Percentiles rank a stretch among this genome's conserved stretches.
These are phyloP conservation scores for Drosophila austrosaltans DNA, from an alignment of 2,888 invertebrate genomes.

Conservation along the genomic window DNA sequence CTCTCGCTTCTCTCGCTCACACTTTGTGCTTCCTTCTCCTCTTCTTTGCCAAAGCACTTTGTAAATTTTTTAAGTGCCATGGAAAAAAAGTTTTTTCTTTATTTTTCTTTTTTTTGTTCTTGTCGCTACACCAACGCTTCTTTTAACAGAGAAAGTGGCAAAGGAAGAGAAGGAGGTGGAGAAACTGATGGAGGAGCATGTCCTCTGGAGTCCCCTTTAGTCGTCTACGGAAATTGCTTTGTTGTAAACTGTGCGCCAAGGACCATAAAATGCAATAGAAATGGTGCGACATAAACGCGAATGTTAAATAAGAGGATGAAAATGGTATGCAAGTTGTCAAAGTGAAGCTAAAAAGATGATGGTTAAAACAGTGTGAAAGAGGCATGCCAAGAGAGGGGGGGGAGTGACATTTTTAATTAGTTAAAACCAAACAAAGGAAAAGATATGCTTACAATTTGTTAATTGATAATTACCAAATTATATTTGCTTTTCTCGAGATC, in stretches of 20 bases:
- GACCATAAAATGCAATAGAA: constrained; percentile 54
- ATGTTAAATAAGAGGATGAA: constrained; percentile 3
- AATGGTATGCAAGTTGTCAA: constrained; percentile 18
- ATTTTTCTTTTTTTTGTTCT: background rate
- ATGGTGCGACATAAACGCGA: constrained; percentile 30
- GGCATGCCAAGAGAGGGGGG: background rate
- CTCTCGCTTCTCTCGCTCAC: no score
- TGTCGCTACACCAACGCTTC: constrained; percentile 18
- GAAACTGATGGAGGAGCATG: background rate
- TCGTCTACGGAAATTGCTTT: constrained; percentile 55
- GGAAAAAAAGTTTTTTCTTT: constrained; percentile 43
- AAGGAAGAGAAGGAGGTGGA: background rate
- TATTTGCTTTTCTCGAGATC: no score
- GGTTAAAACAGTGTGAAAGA: constrained; percentile 4
- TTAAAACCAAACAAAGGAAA: background rate
- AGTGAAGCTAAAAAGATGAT: constrained; percentile 32
- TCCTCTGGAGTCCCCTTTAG: constrained; percentile 27
- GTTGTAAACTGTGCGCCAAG: constrained; percentile 49
- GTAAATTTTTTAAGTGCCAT: constrained; percentile 73
- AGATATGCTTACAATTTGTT: background rate
- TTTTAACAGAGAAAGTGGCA: constrained; percentile 1
- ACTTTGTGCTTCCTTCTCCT: constrained; percentile 12
- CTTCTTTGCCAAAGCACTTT: constrained; percentile 70
- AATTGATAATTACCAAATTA: background rate
- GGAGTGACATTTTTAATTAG: constrained; percentile 35